Conservation (phyloP, 2,888 invertebrate genomes). For the Prenolepis imparis region DNA sequence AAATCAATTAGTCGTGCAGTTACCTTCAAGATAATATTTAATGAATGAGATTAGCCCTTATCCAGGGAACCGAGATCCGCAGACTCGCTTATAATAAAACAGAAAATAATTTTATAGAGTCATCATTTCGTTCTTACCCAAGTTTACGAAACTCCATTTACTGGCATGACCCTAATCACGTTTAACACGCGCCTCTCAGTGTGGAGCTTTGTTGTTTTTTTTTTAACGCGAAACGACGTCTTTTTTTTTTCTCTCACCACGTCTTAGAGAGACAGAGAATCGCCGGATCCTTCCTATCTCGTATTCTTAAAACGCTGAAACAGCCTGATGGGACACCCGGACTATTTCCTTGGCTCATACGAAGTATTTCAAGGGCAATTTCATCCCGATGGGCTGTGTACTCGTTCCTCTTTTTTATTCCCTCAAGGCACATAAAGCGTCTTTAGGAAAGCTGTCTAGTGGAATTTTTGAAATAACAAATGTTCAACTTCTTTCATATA, state of each 20-base stretch:
- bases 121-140: conserved; percentile 12
- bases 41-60: neutral
- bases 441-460: neutral
- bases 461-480: neutral
- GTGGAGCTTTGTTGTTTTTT: conserved; percentile 23
- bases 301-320: conserved; percentile 32
- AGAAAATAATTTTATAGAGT: neutral
- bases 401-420: conserved; percentile 35
- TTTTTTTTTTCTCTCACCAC: conserved; percentile 53
- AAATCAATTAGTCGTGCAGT: conserved; percentile 6
- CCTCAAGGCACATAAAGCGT: conserved; percentile 22
- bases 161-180: neutral
- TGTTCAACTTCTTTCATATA: neutral
- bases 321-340: conserved; percentile 51
- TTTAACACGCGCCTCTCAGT: neutral
- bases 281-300: conserved; percentile 39
- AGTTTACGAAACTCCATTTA: conserved; percentile 21
- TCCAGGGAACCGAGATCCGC: neutral
- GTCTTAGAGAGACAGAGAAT: neutral
- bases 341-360: conserved; percentile 62
- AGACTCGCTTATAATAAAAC: neutral
- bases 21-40: conserved; percentile 10
- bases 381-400: conserved; percentile 55
- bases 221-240: conserved; percentile 27
- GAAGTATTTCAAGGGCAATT: conserved; percentile 69